A percentile compares a stretch with the other conserved stretches of the same genome.
These are phyloP conservation scores for Chrysogorgia sp. DNA, from an alignment of 92 coral and sea anemone species.

Conservation along the genomic window DNA sequence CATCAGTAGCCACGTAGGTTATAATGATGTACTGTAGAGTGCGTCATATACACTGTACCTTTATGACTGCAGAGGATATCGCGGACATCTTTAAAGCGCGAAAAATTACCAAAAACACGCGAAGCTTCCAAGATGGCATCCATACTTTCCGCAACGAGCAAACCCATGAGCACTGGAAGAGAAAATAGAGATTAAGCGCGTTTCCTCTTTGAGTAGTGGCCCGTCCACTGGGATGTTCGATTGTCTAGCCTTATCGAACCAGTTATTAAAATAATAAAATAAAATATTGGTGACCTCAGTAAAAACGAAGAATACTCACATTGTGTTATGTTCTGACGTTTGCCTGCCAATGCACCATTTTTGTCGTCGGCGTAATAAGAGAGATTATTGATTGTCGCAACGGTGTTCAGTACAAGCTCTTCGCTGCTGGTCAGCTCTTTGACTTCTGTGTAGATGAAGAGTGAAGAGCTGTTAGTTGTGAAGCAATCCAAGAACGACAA, in stretches of 20 bases:
- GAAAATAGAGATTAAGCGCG: neutral
- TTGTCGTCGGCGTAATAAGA: constrained; percentile 77
- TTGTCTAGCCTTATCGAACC: no score
- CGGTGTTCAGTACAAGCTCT: constrained; percentile 91
- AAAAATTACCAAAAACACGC: constrained; percentile 94
- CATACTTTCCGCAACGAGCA: constrained; percentile 93
- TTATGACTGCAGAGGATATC: constrained; percentile 76
- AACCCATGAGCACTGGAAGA: constrained; percentile 76
- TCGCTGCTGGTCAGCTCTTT: constrained; percentile 75
- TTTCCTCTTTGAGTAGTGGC: no score
- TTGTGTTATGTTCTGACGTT: constrained; percentile 79
- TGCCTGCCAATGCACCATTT: constrained; percentile 63
- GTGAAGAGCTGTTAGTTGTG: no score
- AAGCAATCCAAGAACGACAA: neutral
- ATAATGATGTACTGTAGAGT: neutral
- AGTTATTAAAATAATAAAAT: no score
- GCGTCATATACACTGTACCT: constrained; percentile 53
- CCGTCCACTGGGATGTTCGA: no score
- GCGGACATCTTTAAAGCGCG: constrained; percentile 81
- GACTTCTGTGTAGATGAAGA: constrained; percentile 52
- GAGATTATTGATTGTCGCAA: constrained; percentile 90
- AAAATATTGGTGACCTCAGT: no score
- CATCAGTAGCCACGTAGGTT: neutral
- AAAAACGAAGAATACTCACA: constrained; percentile 65
- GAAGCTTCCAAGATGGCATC: constrained; percentile 97